Percentiles rank a stretch among this genome's conserved stretches.
phyloP scores from a whole-genome alignment of 2,113 vertebrate genomes.

The Rynchops niger region DNA sequence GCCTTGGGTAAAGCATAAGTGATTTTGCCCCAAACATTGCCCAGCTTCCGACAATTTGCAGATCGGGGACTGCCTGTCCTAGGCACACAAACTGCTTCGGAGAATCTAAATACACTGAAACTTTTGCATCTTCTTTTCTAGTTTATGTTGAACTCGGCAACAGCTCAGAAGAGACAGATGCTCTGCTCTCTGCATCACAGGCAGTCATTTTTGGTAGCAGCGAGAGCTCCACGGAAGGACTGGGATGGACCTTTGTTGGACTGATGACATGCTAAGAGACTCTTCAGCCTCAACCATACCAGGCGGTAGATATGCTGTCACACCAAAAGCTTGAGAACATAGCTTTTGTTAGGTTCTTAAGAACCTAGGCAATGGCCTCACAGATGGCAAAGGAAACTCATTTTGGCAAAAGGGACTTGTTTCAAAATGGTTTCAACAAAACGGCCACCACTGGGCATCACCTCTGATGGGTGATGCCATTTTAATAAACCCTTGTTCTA shows the following conservation, averaged over 20 bases:
- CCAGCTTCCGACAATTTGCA: neutral
- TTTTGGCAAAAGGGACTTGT: neutral
- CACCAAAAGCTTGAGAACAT: neutral
- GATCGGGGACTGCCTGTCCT: accelerated
- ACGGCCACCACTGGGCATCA: neutral
- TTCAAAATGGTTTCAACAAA: neutral
- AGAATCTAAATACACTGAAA: neutral
- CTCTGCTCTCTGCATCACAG: neutral
- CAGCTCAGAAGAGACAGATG: neutral
- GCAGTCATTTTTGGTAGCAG: neutral
- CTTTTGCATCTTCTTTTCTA: neutral
- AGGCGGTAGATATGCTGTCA: accelerated
- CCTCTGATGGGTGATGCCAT: neutral
- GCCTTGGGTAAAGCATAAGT: accelerated
- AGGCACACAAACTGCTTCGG: neutral
- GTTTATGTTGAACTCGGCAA: neutral
- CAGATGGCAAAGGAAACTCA: neutral
- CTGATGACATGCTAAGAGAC: accelerated
- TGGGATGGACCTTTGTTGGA: neutral
- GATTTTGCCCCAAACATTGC: neutral
- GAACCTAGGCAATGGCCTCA: neutral
- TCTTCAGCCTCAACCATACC: neutral
- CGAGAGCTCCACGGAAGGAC: neutral
- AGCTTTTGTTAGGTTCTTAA: neutral
- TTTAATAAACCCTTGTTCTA: neutral